These are phyloP conservation scores for Lichenostomus cassidix DNA, from an alignment of 2,113 vertebrate genomes.

Conservation along the genomic window DNA sequence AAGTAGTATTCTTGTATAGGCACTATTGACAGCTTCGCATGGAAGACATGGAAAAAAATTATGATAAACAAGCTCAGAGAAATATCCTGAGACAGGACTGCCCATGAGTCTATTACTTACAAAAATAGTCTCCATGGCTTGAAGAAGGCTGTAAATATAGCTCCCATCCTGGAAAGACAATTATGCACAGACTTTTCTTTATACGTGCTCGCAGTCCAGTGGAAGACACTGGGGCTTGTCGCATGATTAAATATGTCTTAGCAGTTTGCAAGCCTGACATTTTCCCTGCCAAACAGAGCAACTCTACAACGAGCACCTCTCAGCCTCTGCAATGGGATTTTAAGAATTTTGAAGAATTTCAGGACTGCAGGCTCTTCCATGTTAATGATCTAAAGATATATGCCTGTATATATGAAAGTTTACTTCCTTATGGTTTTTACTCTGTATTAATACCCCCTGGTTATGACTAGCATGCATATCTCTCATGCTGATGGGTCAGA, in stretches of 20 bases:
- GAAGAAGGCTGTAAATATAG: constrained; percentile 28
- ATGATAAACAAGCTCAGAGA: neutral
- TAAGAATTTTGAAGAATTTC: neutral
- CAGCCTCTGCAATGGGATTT: neutral
- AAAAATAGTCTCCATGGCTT: constrained; percentile 13
- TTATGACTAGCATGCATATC: rapidly evolving
- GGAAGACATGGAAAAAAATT: neutral
- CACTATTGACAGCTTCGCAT: neutral
- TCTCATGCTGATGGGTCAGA: neutral
- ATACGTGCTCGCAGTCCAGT: neutral
- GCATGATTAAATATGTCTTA: neutral
- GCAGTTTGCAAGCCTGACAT: neutral
- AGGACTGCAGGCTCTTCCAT: neutral
- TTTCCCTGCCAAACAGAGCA: neutral
- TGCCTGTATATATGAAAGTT: neutral
- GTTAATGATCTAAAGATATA: neutral
- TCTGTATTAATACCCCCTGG: neutral
- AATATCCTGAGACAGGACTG: neutral
- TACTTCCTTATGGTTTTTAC: neutral
- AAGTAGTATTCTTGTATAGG: neutral
- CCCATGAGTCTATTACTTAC: neutral
- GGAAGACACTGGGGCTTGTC: neutral
- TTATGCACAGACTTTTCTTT: neutral
- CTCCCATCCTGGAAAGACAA: constrained; percentile 2
- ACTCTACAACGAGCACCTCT: neutral